Evolutionary conservation across 2,113 vertebrate species (phyloP), one percentile per base, ranked within the genome.

Genomic region (Raja brachyura): DNA sequence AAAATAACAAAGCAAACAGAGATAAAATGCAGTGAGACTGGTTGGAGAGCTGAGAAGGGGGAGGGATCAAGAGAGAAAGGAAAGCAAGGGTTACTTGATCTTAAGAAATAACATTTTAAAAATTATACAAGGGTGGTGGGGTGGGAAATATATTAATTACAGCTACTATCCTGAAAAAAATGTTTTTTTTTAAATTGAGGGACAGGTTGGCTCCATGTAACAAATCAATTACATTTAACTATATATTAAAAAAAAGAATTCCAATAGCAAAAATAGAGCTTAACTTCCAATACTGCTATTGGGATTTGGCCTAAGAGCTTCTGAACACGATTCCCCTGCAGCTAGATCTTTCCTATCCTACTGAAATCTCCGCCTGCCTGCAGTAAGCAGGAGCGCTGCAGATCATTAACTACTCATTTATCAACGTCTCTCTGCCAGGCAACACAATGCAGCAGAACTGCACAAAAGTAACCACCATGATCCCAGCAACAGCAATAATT

Each of bases 401-500:
- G 97, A 97, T 97, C 97, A 97, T 98, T 98, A 97, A 97, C 96
- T 96, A 96, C 96, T 97, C 96, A 97, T 97, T 97, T 97, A 97
- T 98, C 97, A 98, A 96, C 96, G 98, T 98, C 98, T 97, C 97
- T 97, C 97, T 92, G 96, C 96, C 97, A 97, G 97, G 98, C 97
- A 97, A 97, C 97, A 98, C 98, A 98, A 98, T 97, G 98, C 97
- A 96, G 97, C 97, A 97, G 96, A 95, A 95, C 94, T 96, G 96
- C 97, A 97, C 97, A 96, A 96, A 48, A 96, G 97, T 97, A 97
- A 96, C 97, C 97, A 96, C 96, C 96, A 97, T 95, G 96, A 97
- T 97, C 98, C 98, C 98, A 98, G 98, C 98, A 99, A 99, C 98
- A 99, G 98, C 97, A 95, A 96, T 98, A 97, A 99, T 99, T 98